Base-by-base conservation (phyloP, 2,888 invertebrate species). In the Lasioglossum morio region DNA sequence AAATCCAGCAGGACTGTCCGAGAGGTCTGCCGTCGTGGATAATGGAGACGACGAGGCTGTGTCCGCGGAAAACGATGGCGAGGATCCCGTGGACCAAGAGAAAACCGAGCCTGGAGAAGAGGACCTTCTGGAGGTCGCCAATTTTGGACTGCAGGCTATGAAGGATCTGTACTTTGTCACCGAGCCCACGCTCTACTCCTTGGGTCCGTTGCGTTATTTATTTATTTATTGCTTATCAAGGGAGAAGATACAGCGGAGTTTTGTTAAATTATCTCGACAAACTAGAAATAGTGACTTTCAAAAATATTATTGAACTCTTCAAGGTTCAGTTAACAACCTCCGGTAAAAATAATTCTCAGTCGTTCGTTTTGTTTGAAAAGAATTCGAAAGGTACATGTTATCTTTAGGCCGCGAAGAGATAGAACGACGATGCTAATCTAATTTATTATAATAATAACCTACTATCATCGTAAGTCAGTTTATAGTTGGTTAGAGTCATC, bases 121-220 rank as follows among this genome's bases (percentile, higher is more conserved):
- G 81, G 96, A 97, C 88, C 94, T 97, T n/a, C 94, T 96, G 84
- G 96, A 97, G 93, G 97, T 97, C n/a, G 96, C 97, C 4, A 96
- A 97, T 89, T 96, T 96, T 91, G 97, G 97, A 4, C 95, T 97
- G 92, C 96, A 96, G 89, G 96, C 96, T 86, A 97, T 97, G 96
- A 96, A 96, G 88, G 96, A 97, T 82, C 94, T 97, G 34, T 96
- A 97, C 90, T 95, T 96, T 91, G 95, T 95, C 92, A 96, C 96
- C 92, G 97, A 96, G 95, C 97, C 95, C 91, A 96, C 95, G 85
- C 96, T 96, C 93, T 97, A 96, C 92, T 95, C 96, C 53, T 96
- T 96, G 95, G 97, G 97, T 95, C 95, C 96, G 81, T 74, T 53
- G 34, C 34, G 0, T 16, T 30, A 57, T 63, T 16, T 27, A 57